Evolutionary conservation across 2,797 vertebrate species (phyloP), one percentile per base, ranked within the genome.

Genomic region (Picus viridis): DNA sequence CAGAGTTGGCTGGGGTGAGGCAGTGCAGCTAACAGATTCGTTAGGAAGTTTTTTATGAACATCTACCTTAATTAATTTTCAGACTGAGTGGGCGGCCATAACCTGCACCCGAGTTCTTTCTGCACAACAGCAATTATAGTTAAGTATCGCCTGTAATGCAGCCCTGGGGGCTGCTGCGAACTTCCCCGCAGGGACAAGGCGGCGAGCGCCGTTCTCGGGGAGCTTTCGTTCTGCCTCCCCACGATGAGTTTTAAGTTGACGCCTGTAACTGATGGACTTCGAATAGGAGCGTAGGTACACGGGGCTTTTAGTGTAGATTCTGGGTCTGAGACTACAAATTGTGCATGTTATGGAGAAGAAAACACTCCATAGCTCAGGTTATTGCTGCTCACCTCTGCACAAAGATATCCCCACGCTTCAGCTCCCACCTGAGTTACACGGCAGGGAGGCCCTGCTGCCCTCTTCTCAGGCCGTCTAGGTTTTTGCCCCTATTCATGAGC

Each of bases 21-120:
- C 51, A 23, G 7, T 9, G 45, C 83, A 77, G 69, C 45, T 88
- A 95, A 89, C 76, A 85, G 86, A 34, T 78, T 92, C 75, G 10
- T 77, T 85, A 85, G 86, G 90, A 92, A 93, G 91, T 83, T 74
- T 79, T 51, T 90, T 85, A 90, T 77, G 63, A 93, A 75, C 45
- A 68, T 83, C 63, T 80, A 59, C 82, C 85, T 49, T 88, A 80
- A 77, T 85, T 96, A 89, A 58, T 94, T 49, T 58, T 64, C 82
- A 94, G 93, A 87, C 89, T 47, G 92, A 84, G 88, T 90, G 84
- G 92, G 81, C 22, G 81, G 81, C 81, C 77, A 36, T 53, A 76
- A 43, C 54, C 79, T 3, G 71, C 86, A 62, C 86, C 85, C 9
- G 70, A 74, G n/a, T 45, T 84, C 26, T 59, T 56, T n/a, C 15